Percentiles rank a stretch among this genome's conserved stretches.
phyloP scores from a whole-genome alignment of 1,140 invertebrate species.

The Onthophagus taurus region DNA sequence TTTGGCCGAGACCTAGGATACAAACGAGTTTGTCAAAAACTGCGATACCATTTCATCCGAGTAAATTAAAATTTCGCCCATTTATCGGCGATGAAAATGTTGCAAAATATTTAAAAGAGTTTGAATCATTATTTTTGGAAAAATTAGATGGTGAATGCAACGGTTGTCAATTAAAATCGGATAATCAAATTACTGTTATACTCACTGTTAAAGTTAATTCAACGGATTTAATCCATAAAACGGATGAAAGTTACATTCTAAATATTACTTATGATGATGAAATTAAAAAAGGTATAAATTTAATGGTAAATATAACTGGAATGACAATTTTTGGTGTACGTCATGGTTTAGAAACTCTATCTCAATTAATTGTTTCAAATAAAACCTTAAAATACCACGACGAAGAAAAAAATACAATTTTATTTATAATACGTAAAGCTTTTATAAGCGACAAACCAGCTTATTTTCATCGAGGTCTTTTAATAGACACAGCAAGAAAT shows the following conservation, averaged over 20 bases:
- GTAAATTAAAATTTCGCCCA: conserved; percentile 33
- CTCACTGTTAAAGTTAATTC: conserved; percentile 40
- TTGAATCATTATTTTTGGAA: conserved; percentile 42
- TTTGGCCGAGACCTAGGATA: conserved; percentile 62
- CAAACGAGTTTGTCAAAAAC: conserved; percentile 37
- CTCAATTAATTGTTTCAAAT: conserved; percentile 50
- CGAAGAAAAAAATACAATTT: conserved; percentile 24
- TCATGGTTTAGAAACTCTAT: conserved; percentile 66
- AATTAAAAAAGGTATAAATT: conserved; percentile 6
- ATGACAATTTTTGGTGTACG: conserved; percentile 63
- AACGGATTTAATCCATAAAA: conserved; percentile 42
- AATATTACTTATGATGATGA: conserved; percentile 45
- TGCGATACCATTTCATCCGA: conserved; percentile 44
- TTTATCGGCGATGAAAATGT: conserved; percentile 38
- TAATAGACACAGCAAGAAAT: conserved; percentile 68
- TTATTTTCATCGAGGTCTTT: conserved; percentile 60
- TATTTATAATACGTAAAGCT: conserved; percentile 39
- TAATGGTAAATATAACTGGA: conserved; percentile 49
- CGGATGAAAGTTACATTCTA: conserved; percentile 54
- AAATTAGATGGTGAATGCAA: conserved; percentile 48
- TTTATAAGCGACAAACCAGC: conserved; percentile 57
- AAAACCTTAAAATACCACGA: conserved; percentile 4
- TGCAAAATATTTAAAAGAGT: conserved; percentile 41
- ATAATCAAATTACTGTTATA: conserved; percentile 44
- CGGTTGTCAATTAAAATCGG: conserved; percentile 41